Percentiles rank a stretch among this genome's conserved stretches.
phyloP scores from a whole-genome alignment of 2,113 vertebrate species.

The Mandrillus leucophaeus region DNA sequence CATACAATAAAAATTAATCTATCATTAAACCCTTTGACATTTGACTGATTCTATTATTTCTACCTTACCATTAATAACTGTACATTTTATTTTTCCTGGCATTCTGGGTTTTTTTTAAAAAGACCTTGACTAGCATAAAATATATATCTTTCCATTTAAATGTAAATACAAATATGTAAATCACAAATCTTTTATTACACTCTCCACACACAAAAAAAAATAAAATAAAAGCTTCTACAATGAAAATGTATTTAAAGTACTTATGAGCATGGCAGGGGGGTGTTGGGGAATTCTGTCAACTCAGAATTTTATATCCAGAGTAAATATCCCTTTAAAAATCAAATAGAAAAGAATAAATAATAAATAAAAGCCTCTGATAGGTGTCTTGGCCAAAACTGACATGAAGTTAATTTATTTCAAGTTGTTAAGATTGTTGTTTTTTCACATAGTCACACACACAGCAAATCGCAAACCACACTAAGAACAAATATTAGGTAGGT shows the following conservation, averaged over 20 bases:
- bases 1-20: slow-evolving; percentile 39
- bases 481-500: not conserved
- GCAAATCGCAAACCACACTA: not conserved
- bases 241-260: no score
- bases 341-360: no score
- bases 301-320: no score
- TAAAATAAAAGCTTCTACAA: no score
- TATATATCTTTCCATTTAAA: not conserved
- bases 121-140: slow-evolving; percentile 8
- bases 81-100: not conserved
- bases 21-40: slow-evolving; percentile 38
- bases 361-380: not conserved
- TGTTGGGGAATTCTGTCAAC: no score
- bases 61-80: not conserved
- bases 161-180: not conserved
- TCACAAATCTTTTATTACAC: not conserved
- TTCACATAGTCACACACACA: not conserved
- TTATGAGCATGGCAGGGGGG: no score
- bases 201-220: not conserved
- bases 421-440: not conserved
- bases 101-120: not conserved
- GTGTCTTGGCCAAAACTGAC: not conserved
- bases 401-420: slow-evolving; percentile 21
- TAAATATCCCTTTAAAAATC: no score
- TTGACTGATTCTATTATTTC: slow-evolving; percentile 26